Evolutionary conservation across 2,113 vertebrate species (phyloP).

Genomic region (Proterorhinus semilunaris): DNA sequence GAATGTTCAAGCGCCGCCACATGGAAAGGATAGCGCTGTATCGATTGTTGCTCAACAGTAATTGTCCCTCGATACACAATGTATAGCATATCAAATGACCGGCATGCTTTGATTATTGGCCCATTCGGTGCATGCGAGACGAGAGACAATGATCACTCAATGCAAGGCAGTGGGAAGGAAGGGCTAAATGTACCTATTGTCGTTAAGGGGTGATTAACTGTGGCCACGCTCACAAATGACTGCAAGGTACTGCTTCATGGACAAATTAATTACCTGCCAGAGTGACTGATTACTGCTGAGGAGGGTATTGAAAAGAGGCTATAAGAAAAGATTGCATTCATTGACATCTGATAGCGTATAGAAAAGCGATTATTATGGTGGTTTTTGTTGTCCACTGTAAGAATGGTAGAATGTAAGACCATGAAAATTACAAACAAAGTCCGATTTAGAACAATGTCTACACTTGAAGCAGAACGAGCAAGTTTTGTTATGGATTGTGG

Average conservation of each 20-base stretch:
- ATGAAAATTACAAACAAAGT: no score
- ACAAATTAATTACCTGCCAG: slow-evolving; percentile 76
- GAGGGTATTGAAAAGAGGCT: slow-evolving; percentile 33
- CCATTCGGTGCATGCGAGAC: slow-evolving; percentile 11
- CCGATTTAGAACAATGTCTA: no score
- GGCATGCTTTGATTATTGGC: slow-evolving; percentile 40
- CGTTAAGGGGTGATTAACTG: slow-evolving; percentile 70
- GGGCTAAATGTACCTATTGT: slow-evolving; percentile 52
- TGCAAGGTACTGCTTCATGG: slow-evolving; percentile 50
- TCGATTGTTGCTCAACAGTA: slow-evolving; percentile 51
- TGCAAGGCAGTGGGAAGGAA: slow-evolving; percentile 40
- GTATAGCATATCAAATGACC: slow-evolving; percentile 41
- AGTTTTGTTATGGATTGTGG: background rate
- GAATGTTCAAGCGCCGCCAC: slow-evolving; percentile 57
- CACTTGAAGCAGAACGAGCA: no score
- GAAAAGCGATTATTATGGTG: background rate
- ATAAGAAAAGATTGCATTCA: slow-evolving; percentile 17
- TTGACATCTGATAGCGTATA: background rate
- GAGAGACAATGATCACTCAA: slow-evolving; percentile 40
- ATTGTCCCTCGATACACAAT: slow-evolving; percentile 40
- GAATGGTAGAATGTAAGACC: no score
- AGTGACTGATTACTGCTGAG: slow-evolving; percentile 69
- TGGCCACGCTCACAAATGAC: slow-evolving; percentile 63
- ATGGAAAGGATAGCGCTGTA: slow-evolving; percentile 50
- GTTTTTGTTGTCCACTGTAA: background rate